Conservation (phyloP, 1,140 invertebrate genomes). For the Megathymus violae region DNA sequence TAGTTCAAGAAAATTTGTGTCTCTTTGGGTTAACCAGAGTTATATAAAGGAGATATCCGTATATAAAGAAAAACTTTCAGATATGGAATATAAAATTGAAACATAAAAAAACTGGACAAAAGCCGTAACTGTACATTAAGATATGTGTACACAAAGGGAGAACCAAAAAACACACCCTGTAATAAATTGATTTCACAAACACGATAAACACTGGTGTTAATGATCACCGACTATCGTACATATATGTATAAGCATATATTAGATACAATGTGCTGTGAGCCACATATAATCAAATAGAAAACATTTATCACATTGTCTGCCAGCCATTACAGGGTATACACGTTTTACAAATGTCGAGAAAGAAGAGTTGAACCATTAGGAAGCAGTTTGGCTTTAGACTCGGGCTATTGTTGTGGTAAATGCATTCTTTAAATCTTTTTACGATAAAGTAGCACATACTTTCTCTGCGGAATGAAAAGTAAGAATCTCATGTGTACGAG, state of each 20-base stretch:
- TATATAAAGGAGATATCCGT: too few relatives aligned
- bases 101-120: too few relatives aligned
- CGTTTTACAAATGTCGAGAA: conserved; percentile 31
- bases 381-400: conserved; percentile 41
- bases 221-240: conserved; percentile 1
- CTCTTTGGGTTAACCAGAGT: too few relatives aligned
- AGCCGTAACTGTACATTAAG: too few relatives aligned
- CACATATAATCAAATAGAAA: conserved; percentile 41
- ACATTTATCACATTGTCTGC: conserved; percentile 40
- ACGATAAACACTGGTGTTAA: conserved; percentile 1
- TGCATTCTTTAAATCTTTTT: conserved; percentile 49
- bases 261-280: conserved; percentile 34
- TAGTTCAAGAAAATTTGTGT: too few relatives aligned
- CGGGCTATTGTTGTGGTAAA: conserved; percentile 54
- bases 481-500: conserved; percentile 1
- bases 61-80: too few relatives aligned
- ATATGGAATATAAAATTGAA: too few relatives aligned
- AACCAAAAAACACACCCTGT: too few relatives aligned
- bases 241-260: not conserved
- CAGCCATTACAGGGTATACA: conserved; percentile 23
- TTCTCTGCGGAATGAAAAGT: conserved; percentile 49
- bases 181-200: conserved; percentile 4
- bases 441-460: conserved; percentile 63
- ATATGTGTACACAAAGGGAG: too few relatives aligned
- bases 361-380: conserved; percentile 40